Evolutionary conservation across 2,113 vertebrate genomes (phyloP), one percentile per base, ranked within the genome.

Genomic region (Nestor notabilis): DNA sequence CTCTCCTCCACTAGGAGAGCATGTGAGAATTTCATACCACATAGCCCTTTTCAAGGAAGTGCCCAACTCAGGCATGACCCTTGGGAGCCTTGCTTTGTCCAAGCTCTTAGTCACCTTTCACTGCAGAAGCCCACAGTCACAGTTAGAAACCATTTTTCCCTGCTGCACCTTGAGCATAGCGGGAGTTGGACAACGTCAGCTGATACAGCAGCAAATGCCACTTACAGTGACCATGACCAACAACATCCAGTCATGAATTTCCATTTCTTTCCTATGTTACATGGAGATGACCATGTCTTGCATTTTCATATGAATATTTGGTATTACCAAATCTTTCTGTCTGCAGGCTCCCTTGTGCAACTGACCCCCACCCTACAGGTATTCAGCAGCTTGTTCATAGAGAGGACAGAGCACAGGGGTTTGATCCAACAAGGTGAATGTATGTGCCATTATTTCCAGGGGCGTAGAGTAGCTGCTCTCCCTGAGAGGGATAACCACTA

Each of bases 151-250:
- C 2, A 21, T 23, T 65, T 68, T 53, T 39, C 19, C 52, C 31
- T 65, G 3, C 16, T 49, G 28, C 14, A 19, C 47, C 53, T 74
- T 46, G 20, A 72, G 17, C 33, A 84, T 65, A 41, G 9, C 21
- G 25, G 58, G 56, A 76, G 49, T 16, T 44, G 33, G 11, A 6
- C 18, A 44, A 37, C 33, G 21, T 9, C 27, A 46, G 20, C 29
- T 46, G 20, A 17, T 43, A 10, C 1, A 74, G 35, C 41, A 69
- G 49, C 29, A 87, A 87, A 55, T 5, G 18, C 6, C 27, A 37
- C 35, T 25, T 50, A 37, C 1, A 9, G 11, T 13, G 44, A 41
- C 37, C 0, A 0, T 18, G 44, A 27, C 49, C 29, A 52, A 1
- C 14, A 76, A 52, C 16, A 79, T 17, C 37, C 33, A 55, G 33